A percentile compares a stretch with the other conserved stretches of the same genome.
Conservation (phyloP, 2,113 vertebrate species). For the Diphyllodes magnificus region DNA sequence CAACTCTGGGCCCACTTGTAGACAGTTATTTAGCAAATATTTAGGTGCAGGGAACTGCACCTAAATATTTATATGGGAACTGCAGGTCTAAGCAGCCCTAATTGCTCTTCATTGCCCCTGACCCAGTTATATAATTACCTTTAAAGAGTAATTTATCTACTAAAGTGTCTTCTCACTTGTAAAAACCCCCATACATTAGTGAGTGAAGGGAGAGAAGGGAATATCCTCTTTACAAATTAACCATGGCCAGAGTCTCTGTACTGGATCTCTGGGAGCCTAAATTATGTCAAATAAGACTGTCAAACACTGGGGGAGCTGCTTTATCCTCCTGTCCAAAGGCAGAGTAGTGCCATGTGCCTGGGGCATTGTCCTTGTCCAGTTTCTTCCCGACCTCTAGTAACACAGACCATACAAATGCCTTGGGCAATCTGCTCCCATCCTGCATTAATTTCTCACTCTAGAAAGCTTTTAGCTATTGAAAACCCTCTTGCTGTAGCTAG, state of each 20-base stretch:
- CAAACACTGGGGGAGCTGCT: neutral
- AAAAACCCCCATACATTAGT: neutral
- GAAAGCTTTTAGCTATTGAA: neutral
- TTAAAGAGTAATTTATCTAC: neutral
- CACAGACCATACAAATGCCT: fast-evolving
- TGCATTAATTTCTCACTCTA: neutral
- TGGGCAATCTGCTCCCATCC: neutral
- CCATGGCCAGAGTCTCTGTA: neutral
- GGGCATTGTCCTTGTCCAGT: neutral
- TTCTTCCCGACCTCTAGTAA: neutral
- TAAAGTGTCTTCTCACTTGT: neutral
- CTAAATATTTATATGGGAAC: neutral
- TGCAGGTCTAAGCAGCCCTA: neutral
- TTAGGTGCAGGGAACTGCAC: neutral
- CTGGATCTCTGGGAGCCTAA: neutral
- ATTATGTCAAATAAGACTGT: neutral
- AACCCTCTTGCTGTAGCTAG: neutral
- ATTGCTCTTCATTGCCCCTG: neutral
- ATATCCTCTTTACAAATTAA: neutral
- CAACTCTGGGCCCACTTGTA: neutral
- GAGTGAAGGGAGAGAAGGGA: neutral
- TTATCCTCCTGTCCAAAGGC: neutral
- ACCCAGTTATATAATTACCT: neutral
- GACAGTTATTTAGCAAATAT: neutral
- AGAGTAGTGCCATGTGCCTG: neutral